Percentiles rank a stretch among this genome's conserved stretches.
phyloP scores from a whole-genome alignment of 2,113 vertebrate species.

The Lampris megalopsis region DNA sequence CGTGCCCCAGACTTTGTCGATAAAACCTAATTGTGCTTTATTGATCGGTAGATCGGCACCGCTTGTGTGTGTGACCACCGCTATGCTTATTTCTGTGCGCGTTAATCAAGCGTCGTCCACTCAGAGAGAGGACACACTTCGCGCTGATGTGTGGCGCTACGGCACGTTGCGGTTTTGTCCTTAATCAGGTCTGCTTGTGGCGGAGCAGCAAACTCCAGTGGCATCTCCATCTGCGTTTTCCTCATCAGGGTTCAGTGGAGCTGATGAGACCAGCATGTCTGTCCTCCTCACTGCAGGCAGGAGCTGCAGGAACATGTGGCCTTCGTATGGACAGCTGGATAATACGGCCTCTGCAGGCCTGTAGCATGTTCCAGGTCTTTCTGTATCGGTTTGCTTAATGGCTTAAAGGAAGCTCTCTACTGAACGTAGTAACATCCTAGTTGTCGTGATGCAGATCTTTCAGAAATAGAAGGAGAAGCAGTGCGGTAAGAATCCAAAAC shows the following conservation, averaged over 20 bases:
- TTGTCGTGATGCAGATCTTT: too few species aligned
- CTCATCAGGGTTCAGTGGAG: constrained; percentile 3
- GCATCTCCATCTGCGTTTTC: not conserved
- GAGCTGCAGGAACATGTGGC: constrained; percentile 63
- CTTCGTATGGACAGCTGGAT: constrained; percentile 55
- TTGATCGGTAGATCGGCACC: not conserved
- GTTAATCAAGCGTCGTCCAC: not conserved
- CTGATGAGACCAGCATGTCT: constrained; percentile 30
- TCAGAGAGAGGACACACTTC: not conserved
- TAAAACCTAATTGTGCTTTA: not conserved
- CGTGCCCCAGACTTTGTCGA: too few species aligned
- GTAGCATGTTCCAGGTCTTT: constrained; percentile 63
- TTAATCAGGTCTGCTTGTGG: not conserved
- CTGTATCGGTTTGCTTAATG: constrained; percentile 58
- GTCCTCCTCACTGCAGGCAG: constrained; percentile 21
- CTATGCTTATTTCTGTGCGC: constrained; percentile 7
- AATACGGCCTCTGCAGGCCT: constrained; percentile 37
- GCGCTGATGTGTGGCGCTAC: not conserved
- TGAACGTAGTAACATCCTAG: too few species aligned
- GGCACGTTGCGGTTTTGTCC: not conserved
- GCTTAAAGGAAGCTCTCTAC: too few species aligned
- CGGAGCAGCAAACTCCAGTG: constrained; percentile 1
- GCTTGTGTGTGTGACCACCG: not conserved
- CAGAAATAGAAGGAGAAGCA: too few species aligned
- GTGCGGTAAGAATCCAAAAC: too few species aligned